phyloP scores from a whole-genome alignment of 1,140 invertebrate genomes.

The Saxidomus purpurata region DNA sequence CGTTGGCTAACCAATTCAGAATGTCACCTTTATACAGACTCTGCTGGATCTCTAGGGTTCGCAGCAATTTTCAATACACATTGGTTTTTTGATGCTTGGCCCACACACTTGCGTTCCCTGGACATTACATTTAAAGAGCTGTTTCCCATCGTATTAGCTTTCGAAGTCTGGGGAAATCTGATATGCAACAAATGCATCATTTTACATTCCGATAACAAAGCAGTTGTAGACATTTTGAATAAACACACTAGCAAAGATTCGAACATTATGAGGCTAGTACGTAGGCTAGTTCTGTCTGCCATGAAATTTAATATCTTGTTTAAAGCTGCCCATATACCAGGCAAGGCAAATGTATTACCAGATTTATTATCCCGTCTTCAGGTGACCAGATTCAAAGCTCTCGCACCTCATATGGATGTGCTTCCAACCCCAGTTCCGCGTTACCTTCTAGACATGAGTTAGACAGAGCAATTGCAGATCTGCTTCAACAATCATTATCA shows the following conservation, averaged over 20 bases:
- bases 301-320: too few relatives aligned
- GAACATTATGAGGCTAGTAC: slow-evolving; percentile 56
- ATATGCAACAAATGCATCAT: background rate
- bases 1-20: background rate
- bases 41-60: slow-evolving; percentile 8
- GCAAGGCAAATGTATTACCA: slow-evolving; percentile 59
- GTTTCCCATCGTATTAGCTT: slow-evolving; percentile 40
- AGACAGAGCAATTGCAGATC: background rate
- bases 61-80: background rate
- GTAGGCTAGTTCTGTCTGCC: slow-evolving; percentile 31
- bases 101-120: background rate
- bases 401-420: slow-evolving; percentile 34
- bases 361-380: slow-evolving; percentile 65
- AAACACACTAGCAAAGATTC: too few relatives aligned
- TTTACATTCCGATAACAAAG: slow-evolving; percentile 27
- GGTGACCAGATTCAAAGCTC: slow-evolving; percentile 19
- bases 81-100: slow-evolving; percentile 35
- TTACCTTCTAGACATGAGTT: background rate
- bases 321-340: slow-evolving; percentile 61
- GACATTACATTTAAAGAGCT: slow-evolving; percentile 60
- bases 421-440: background rate
- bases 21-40: slow-evolving; percentile 42
- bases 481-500: background rate
- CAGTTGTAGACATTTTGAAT: slow-evolving; percentile 63
- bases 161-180: background rate